Conservation (phyloP, 2,113 vertebrate genomes). For the Cyprinus carpio region DNA sequence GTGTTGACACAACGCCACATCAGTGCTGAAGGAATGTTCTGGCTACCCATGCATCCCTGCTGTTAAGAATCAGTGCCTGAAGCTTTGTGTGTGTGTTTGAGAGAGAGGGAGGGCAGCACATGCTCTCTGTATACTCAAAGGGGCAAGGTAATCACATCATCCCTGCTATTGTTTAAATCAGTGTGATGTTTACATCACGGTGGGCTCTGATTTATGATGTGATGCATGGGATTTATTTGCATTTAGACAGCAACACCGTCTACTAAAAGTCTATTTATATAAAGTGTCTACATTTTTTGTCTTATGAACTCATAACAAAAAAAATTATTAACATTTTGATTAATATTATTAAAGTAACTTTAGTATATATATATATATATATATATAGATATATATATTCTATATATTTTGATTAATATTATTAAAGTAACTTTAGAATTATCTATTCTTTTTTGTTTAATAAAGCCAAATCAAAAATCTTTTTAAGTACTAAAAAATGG, state of each 20-base stretch:
- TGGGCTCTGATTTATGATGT: neutral
- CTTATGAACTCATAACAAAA: neutral
- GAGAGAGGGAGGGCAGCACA: slow-evolving; percentile 24
- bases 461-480: neutral
- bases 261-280: no score
- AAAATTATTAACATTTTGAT: neutral
- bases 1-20: slow-evolving; percentile 54
- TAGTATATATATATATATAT: no score
- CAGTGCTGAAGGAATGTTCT: slow-evolving; percentile 48
- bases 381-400: no score
- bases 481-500: neutral
- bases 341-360: neutral
- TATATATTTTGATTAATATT: no score
- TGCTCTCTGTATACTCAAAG: slow-evolving; percentile 23
- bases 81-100: slow-evolving; percentile 36
- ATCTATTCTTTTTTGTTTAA: neutral
- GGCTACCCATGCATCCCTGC: slow-evolving; percentile 42
- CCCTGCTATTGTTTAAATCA: neutral
- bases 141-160: slow-evolving; percentile 9
- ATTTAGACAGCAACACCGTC: neutral
- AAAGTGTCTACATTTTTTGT: neutral
- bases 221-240: slow-evolving; percentile 16
- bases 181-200: neutral
- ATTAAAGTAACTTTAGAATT: no score
- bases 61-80: slow-evolving; percentile 24